Percentiles rank a stretch among this genome's conserved stretches.
These are phyloP conservation scores for Phyto melanocephala DNA, from an alignment of 2,888 invertebrate species.

Conservation along the genomic window DNA sequence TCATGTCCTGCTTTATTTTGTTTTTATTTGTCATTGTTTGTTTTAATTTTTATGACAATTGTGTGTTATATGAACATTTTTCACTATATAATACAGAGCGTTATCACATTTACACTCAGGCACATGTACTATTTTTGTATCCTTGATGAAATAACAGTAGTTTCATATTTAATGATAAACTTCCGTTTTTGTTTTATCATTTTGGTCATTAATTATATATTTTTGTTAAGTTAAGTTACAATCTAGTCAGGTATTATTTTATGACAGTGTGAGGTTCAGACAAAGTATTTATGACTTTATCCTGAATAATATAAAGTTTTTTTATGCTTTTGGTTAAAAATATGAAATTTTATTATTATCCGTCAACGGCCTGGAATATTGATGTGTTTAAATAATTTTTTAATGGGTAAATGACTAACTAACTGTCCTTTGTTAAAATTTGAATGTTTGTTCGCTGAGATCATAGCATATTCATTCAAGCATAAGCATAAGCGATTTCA, in stretches of 20 bases:
- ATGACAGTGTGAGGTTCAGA: neutral
- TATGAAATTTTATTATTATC: neutral
- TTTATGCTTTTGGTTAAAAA: neutral
- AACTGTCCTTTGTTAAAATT: too few relatives aligned
- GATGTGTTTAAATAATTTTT: neutral
- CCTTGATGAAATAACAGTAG: slow-evolving; percentile 9
- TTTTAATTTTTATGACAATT: slow-evolving; percentile 2
- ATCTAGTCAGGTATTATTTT: neutral
- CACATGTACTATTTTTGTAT: neutral
- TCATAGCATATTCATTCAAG: too few relatives aligned
- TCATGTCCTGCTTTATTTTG: slow-evolving; percentile 20
- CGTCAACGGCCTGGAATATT: neutral
- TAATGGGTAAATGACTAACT: too few relatives aligned
- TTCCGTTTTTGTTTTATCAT: neutral
- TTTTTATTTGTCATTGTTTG: neutral
- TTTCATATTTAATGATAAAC: slow-evolving; percentile 10
- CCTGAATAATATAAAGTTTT: neutral
- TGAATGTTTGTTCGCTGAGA: too few relatives aligned
- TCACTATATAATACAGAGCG: neutral
- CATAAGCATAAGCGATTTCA: too few relatives aligned
- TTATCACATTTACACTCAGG: neutral
- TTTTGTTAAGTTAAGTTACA: slow-evolving; percentile 15
- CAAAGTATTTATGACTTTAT: neutral
- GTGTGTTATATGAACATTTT: neutral
- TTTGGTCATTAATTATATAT: slow-evolving; percentile 5